Evolutionary conservation across 2,888 invertebrate genomes (phyloP).

Genomic region (Cantharis nigra): DNA sequence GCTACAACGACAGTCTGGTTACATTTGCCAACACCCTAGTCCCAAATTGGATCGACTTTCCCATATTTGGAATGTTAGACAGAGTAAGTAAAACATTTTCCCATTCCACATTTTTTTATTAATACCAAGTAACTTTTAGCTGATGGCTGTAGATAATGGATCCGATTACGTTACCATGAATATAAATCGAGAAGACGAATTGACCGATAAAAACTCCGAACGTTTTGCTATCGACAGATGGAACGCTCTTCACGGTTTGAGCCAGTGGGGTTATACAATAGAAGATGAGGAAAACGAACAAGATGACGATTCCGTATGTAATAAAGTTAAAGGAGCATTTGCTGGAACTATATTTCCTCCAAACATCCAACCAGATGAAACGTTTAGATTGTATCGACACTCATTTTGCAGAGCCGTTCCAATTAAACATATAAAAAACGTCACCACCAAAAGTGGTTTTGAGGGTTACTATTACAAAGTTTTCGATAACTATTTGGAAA

Average conservation of each 20-base stretch:
- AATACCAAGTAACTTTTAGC: constrained; percentile 54
- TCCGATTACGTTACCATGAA: constrained; percentile 62
- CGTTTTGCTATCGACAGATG: constrained; percentile 64
- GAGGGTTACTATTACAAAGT: constrained; percentile 66
- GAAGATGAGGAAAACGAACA: constrained; percentile 36
- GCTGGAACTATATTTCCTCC: constrained; percentile 76
- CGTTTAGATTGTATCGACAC: constrained; percentile 69
- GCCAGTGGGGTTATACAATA: constrained; percentile 68
- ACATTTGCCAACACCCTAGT: constrained; percentile 69
- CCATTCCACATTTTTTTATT: background rate
- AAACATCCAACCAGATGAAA: constrained; percentile 59
- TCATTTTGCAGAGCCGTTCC: constrained; percentile 76
- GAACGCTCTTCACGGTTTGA: constrained; percentile 69
- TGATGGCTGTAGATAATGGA: constrained; percentile 65
- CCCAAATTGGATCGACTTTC: constrained; percentile 79
- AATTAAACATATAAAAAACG: constrained; percentile 54
- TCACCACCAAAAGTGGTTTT: constrained; percentile 57
- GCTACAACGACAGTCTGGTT: constrained; percentile 78
- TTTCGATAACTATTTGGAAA: constrained; percentile 64
- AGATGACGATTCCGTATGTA: constrained; percentile 64
- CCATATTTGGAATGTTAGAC: constrained; percentile 80
- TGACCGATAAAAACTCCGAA: constrained; percentile 34
- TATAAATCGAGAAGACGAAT: constrained; percentile 47
- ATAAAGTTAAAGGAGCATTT: constrained; percentile 67
- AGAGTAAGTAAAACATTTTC: constrained; percentile 62